A percentile compares a stretch with the other conserved stretches of the same genome.
Conservation (phyloP, 2,888 invertebrate genomes). For the Noctua comes region DNA sequence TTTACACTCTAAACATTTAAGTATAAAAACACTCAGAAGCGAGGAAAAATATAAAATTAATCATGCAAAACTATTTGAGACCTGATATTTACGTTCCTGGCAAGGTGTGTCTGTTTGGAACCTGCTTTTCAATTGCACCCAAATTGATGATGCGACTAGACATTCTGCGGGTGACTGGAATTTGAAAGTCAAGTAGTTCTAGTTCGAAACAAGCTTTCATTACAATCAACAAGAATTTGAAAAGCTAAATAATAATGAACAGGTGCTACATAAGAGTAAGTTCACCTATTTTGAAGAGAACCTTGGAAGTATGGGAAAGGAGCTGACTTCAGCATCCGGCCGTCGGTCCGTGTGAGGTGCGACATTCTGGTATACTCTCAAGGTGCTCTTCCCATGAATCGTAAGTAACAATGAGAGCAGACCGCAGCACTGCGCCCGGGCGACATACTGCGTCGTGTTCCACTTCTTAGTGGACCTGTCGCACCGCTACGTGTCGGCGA, state of each 20-base stretch:
- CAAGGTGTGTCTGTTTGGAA: constrained; percentile 17
- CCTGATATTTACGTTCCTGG: constrained; percentile 25
- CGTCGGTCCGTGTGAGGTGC: background rate
- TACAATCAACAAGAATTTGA: constrained; percentile 37
- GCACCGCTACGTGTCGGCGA: background rate
- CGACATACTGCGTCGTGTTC: background rate
- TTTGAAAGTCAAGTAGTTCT: constrained; percentile 24
- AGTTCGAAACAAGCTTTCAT: constrained; percentile 37
- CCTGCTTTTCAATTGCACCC: constrained; percentile 57
- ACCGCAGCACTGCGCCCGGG: background rate
- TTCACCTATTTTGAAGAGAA: constrained; percentile 36
- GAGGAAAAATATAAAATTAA: constrained; percentile 35
- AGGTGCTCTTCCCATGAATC: background rate
- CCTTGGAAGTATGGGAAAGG: constrained; percentile 6
- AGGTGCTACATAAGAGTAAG: constrained; percentile 21
- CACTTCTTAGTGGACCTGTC: background rate
- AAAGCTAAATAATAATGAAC: constrained; percentile 38
- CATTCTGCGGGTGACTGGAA: constrained; percentile 50
- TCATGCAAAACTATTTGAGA: constrained; percentile 48
- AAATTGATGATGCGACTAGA: constrained; percentile 70
- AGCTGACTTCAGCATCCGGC: background rate
- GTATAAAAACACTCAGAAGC: constrained; percentile 39
- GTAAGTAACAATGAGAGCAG: background rate
- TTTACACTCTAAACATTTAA: constrained; percentile 41
- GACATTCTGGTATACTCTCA: background rate